Evolutionary conservation across 2,797 vertebrate genomes (phyloP), one percentile per base, ranked within the genome.

Genomic region (Hapalemur alaotrensis): DNA sequence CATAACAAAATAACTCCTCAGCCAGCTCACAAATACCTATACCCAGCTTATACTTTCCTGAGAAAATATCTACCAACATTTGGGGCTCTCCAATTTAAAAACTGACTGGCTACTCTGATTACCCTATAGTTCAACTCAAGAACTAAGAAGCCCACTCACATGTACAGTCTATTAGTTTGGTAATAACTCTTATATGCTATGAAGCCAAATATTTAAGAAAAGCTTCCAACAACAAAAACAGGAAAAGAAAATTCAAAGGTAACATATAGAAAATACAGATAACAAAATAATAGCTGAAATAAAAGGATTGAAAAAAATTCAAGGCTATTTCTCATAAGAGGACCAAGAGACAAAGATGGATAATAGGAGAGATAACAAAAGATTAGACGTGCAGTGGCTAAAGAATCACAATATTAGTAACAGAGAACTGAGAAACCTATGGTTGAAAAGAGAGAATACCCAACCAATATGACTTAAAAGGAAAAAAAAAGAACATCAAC

Each of bases 251-350:
- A 86, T 50, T 59, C 35, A 75, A 95, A 89, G 48, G 65, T 80
- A 91, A 92, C 23, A 59, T 57, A 93, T 0, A 90, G 61, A 89
- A 81, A 97, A 95, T 50, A 38, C 11, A 83, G 54, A 90, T 17
- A 87, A 79, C 76, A 86, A 85, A 90, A 72, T 67, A 65, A 94
- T 17, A 94, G 63, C 54, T 52, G 75, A 91, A 95, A 89, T 59
- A 63, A 89, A 88, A 92, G 25, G 8, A 8, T 28, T 91, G 46
- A 78, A 81, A 85, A 41, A 81, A 93, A 94, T 92, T 35, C 14
- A 91, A 91, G 30, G 15, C 14, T 59, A 41, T 59, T 11, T 83
- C 20, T 84, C 13, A 83, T 61, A 95, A 73, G 14, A 84, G 65
- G 73, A 82, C 32, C 38, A 72, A 52, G 63, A 94, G 48, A 46